Conservation (phyloP, 2,797 vertebrate genomes). For the Anguilla marmorata region DNA sequence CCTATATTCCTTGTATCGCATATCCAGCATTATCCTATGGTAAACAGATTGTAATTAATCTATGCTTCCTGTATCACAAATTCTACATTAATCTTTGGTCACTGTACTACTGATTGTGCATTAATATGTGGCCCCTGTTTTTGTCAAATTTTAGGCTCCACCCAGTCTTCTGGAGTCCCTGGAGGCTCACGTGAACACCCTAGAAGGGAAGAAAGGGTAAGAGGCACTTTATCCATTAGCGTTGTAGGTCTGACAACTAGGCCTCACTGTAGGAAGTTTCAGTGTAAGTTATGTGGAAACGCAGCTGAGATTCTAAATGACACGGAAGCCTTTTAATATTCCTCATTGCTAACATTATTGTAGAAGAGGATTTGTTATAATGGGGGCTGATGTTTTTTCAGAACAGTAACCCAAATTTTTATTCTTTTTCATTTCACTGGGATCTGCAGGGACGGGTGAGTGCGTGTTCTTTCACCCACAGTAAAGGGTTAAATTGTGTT, state of each 20-base stretch:
- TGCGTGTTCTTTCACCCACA: conserved; percentile 40
- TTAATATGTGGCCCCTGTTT: conserved; percentile 20
- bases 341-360: not conserved
- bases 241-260: not conserved
- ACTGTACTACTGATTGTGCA: not conserved
- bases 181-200: conserved; percentile 96
- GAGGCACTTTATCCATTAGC: conserved; percentile 4
- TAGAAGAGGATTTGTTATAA: not conserved
- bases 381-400: not conserved
- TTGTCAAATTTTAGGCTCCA: conserved; percentile 80
- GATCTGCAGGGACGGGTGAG: conserved; percentile 77
- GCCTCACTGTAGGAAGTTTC: not conserved
- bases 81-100: not conserved
- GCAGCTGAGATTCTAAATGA: not conserved
- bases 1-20: not conserved
- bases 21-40: not conserved
- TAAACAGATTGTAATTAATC: no score
- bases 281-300: not conserved
- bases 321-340: not conserved
- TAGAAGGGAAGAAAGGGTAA: conserved; percentile 93
- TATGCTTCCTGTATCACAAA: not conserved
- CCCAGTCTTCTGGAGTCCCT: conserved; percentile 98
- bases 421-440: conserved; percentile 59
- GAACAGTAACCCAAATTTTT: conserved; percentile 32
- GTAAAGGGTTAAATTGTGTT: not conserved